These are phyloP conservation scores for Amazona guildingii DNA, from an alignment of 2,113 vertebrate species.

Conservation along the genomic window DNA sequence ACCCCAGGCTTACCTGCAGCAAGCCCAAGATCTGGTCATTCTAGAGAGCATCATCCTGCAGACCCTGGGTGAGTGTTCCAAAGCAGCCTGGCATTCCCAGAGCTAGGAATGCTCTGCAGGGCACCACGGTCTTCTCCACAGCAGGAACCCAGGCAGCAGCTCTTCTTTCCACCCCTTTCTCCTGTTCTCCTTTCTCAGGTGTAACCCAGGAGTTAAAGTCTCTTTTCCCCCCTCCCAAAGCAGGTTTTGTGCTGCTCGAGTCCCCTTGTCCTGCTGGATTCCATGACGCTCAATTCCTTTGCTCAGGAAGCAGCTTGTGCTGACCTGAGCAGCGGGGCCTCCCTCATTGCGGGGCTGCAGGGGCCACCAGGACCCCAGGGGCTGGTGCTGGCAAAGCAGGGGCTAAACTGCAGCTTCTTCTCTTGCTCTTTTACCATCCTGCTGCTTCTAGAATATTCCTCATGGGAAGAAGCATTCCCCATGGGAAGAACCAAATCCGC, in stretches of 20 bases:
- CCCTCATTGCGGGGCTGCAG: background rate
- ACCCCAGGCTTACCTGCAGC: constrained; percentile 96
- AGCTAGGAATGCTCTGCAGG: constrained; percentile 34
- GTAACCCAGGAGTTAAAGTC: background rate
- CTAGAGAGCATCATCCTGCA: constrained; percentile 99
- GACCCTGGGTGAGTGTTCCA: constrained; percentile 95
- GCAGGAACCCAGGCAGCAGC: constrained; percentile 12
- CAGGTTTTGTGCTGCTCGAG: constrained; percentile 7
- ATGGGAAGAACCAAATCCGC: background rate
- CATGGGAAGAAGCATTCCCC: background rate
- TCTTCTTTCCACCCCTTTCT: background rate
- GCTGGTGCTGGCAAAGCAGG: background rate
- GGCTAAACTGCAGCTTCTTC: background rate
- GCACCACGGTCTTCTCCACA: constrained; percentile 57
- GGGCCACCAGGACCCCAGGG: background rate
- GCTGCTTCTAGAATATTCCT: background rate
- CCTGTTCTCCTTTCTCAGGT: background rate
- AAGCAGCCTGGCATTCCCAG: constrained; percentile 69
- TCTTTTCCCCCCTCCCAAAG: background rate
- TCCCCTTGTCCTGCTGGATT: background rate
- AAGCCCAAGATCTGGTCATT: constrained; percentile 99
- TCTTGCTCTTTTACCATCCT: background rate
- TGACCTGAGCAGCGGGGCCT: background rate
- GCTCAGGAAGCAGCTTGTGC: background rate
- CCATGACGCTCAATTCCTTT: background rate